Conservation (phyloP, 1,140 invertebrate genomes). For the Drosophila aff. region DNA sequence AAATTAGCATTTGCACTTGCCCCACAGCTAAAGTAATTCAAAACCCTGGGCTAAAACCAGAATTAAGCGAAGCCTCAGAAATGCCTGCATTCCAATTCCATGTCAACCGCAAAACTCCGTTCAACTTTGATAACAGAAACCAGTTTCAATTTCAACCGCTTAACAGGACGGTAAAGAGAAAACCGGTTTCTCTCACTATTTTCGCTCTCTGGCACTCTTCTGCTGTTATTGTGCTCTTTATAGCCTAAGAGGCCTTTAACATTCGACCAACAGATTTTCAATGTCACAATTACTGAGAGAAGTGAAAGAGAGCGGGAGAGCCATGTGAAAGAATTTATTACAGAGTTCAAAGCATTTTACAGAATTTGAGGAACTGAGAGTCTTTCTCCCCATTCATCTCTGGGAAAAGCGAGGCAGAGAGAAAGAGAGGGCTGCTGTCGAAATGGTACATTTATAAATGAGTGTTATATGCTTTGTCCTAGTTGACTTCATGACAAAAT, state of each 20-base stretch:
- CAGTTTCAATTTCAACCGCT: slow-evolving; percentile 24
- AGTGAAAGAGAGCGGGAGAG: slow-evolving; percentile 17
- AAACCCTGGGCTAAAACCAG: slow-evolving; percentile 11
- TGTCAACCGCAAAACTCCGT: slow-evolving; percentile 22
- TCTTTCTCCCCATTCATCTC: slow-evolving; percentile 24
- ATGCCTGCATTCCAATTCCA: slow-evolving; percentile 29
- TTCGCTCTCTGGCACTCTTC: neutral
- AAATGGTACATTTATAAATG: slow-evolving; percentile 82
- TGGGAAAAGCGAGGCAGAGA: neutral
- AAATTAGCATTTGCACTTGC: neutral
- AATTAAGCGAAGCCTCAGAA: slow-evolving; percentile 33
- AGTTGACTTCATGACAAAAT: slow-evolving; percentile 76
- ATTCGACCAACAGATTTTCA: slow-evolving; percentile 54
- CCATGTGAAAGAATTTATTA: slow-evolving; percentile 67
- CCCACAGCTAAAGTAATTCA: slow-evolving; percentile 11
- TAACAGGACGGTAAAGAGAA: slow-evolving; percentile 11
- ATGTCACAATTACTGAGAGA: slow-evolving; percentile 68
- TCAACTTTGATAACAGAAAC: slow-evolving; percentile 28
- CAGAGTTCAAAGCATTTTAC: slow-evolving; percentile 60
- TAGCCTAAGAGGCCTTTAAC: slow-evolving; percentile 1
- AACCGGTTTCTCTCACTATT: slow-evolving; percentile 26
- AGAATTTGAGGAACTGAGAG: slow-evolving; percentile 39
- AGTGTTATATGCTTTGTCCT: slow-evolving; percentile 82
- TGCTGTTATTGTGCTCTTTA: slow-evolving; percentile 4
- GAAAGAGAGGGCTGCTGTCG: slow-evolving; percentile 17